A percentile compares a stretch with the other conserved stretches of the same genome.
Evolutionary conservation across 2,797 vertebrate genomes (phyloP).

Genomic region (Momotus momota): DNA sequence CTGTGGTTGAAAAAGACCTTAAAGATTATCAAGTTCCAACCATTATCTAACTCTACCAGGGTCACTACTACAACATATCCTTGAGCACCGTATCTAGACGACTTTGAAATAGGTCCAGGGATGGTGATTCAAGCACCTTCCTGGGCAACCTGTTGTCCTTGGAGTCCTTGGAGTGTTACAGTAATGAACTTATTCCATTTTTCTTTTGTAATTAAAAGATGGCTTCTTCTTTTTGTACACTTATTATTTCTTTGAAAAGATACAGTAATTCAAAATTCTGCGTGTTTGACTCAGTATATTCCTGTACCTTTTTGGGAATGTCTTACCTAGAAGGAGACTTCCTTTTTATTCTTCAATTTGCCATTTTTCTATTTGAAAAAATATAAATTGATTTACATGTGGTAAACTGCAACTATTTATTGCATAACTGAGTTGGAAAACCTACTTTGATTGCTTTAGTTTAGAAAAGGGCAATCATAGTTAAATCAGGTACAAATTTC

Average conservation of each 20-base stretch:
- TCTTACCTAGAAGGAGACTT: not conserved
- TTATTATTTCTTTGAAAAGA: not conserved
- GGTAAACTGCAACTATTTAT: not conserved
- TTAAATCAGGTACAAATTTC: not conserved
- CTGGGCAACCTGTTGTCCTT: not conserved
- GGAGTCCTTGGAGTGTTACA: not conserved
- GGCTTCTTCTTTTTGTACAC: not conserved
- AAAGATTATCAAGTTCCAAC: not conserved
- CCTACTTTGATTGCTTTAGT: not conserved
- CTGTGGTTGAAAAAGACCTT: not conserved
- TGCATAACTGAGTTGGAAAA: not conserved
- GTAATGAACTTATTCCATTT: not conserved
- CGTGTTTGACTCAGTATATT: not conserved
- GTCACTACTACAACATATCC: no score
- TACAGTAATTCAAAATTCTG: not conserved
- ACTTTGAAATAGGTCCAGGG: not conserved
- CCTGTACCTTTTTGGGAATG: not conserved
- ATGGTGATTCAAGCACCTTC: not conserved
- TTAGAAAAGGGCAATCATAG: not conserved
- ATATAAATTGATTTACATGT: not conserved
- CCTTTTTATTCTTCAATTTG: not conserved
- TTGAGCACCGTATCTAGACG: rapidly evolving
- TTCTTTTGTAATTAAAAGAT: not conserved
- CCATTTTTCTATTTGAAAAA: not conserved
- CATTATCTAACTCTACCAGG: not conserved